Evolutionary conservation across 2,888 invertebrate species (phyloP), one percentile per base, ranked within the genome.

Genomic region (Seira musarum): DNA sequence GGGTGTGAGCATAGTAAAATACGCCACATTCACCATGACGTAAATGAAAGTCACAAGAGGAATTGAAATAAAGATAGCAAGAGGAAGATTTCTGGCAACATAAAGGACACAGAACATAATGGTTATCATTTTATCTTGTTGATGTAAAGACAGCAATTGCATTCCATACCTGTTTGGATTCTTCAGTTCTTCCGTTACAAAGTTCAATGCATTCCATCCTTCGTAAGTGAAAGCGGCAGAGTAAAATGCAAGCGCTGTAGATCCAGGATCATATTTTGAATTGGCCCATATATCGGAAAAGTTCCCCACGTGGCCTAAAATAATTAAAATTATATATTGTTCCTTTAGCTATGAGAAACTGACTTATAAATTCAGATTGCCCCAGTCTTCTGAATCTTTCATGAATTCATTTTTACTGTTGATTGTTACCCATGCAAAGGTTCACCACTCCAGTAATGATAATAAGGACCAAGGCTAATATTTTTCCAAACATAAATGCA

Each of bases 141-240:
- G n/a, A n/a, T n/a, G n/a, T n/a, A n/a, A n/a, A n/a, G n/a, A n/a
- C n/a, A n/a, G 40, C 13, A 1, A 17, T 30, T 1, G 30, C 6
- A 15, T 40, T 24, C 5, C 30, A 46, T 76, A 81, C 81, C 80
- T 79, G 30, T 73, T 80, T 0, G 97, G 97, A 89, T 97, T 94
- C 89, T 96, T 94, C 53, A 98, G 90, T 89, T 98, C 97, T 89
- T 96, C 97, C 1, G 96, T 96, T n/a, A 97, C 96, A 89, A 96
- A 96, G 89, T 97, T 97, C 70, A 98, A 92, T 88, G 95, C 97
- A 89, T 88, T 94, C 91, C 96, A 97, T 67, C 97, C 97, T 2
- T 96, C 94, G 89, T 96, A 98, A 0, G 96, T 81, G 67, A 84
- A 86, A 19, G 82, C 74, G 1, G 84, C 85, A 49, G 84, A 85